These are phyloP conservation scores for Acanthiza pusilla DNA, from an alignment of 2,797 vertebrate genomes.

Conservation along the genomic window DNA sequence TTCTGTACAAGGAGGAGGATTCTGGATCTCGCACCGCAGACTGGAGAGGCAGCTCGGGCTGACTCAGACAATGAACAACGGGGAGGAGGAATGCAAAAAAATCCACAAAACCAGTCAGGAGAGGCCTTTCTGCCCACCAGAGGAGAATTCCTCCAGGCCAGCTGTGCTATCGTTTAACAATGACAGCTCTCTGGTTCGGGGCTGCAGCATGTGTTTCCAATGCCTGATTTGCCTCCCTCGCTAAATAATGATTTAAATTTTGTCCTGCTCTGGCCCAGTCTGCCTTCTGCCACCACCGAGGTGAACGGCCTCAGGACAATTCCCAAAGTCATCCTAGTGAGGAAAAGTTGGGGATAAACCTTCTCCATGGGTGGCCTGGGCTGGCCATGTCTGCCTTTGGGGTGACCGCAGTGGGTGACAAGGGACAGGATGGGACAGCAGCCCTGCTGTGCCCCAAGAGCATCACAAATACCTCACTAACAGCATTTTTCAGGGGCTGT, in stretches of 20 bases:
- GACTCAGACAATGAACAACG: background rate
- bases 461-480: background rate
- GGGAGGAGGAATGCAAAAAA: background rate
- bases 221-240: background rate
- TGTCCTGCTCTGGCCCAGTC: background rate
- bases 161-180: constrained; percentile 23
- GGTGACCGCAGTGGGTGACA: background rate
- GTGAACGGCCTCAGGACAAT: background rate
- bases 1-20: background rate
- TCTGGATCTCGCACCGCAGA: background rate
- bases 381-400: background rate
- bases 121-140: constrained; percentile 33
- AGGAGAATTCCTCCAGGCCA: constrained; percentile 25
- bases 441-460: background rate
- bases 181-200: background rate
- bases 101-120: background rate
- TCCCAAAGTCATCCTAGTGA: background rate
- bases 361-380: background rate
- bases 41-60: background rate
- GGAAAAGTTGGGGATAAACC: background rate
- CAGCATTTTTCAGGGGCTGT: background rate
- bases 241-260: background rate
- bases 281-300: background rate
- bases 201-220: background rate
- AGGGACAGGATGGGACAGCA: background rate